A percentile compares a stretch with the other conserved stretches of the same genome.
Conservation (phyloP, 2,888 invertebrate genomes). For the Dione juno region DNA sequence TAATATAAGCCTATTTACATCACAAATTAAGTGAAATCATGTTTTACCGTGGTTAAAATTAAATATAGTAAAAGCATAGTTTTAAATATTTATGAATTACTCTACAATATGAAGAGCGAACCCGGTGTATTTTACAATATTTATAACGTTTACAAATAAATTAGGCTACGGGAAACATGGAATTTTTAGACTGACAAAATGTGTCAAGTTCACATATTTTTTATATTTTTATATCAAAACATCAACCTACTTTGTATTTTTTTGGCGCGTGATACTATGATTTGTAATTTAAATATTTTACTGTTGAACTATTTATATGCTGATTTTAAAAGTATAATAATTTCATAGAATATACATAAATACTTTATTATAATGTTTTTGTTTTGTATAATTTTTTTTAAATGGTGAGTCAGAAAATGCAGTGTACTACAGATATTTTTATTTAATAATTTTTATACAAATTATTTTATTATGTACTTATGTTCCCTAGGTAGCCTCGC, state of each 20-base stretch:
- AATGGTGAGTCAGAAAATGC: not conserved
- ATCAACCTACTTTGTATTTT: not conserved
- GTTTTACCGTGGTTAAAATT: no score
- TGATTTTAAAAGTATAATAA: not conserved
- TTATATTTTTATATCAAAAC: not conserved
- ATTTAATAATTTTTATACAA: no score
- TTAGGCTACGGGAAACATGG: slow-evolving; percentile 1
- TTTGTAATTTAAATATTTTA: not conserved
- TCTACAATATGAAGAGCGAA: not conserved
- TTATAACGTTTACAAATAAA: not conserved
- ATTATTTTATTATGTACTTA: no score
- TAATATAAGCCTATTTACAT: not conserved
- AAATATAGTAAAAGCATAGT: no score
- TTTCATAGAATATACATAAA: not conserved
- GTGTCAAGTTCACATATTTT: slow-evolving; percentile 32
- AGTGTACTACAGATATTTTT: not conserved
- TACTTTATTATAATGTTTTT: no score
- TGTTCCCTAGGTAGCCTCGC: no score
- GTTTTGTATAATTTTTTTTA: not conserved
- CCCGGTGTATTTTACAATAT: not conserved
- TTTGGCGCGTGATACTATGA: not conserved
- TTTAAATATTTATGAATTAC: no score
- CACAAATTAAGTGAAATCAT: not conserved
- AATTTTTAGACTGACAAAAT: slow-evolving; percentile 32
- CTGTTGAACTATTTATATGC: not conserved